phyloP scores from a whole-genome alignment of 2,888 invertebrate genomes.

The Chymomyza fuscimana region DNA sequence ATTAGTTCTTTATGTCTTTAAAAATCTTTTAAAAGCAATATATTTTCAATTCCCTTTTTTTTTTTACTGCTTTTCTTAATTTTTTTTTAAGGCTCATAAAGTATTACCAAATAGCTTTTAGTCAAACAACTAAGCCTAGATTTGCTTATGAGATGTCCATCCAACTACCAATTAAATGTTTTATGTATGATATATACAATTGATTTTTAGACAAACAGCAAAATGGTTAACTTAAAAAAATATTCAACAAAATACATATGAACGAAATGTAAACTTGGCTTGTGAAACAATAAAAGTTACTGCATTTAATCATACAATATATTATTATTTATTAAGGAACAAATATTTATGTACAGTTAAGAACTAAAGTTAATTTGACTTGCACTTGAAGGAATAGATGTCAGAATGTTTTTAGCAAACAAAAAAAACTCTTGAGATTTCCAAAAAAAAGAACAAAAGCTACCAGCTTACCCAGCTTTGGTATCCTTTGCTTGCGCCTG shows the following conservation, averaged over 20 bases:
- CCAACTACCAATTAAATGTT: background rate
- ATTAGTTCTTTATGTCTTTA: no score
- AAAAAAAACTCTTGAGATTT: conserved; percentile 37
- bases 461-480: conserved; percentile 75
- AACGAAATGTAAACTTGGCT: conserved; percentile 1
- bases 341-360: conserved; percentile 50
- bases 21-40: no score
- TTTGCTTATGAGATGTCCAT: background rate
- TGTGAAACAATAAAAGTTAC: conserved; percentile 48
- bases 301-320: conserved; percentile 42
- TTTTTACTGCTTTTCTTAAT: no score
- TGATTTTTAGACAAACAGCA: background rate
- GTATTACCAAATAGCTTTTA: no score
- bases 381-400: conserved; percentile 22
- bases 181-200: background rate
- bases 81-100: no score
- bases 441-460: conserved; percentile 29
- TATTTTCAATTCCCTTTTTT: no score
- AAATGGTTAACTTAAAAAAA: background rate
- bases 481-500: conserved; percentile 59
- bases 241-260: conserved; percentile 14
- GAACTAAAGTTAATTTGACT: conserved; percentile 53
- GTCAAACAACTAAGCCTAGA: background rate
- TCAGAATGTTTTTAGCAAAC: background rate
- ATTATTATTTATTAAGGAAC: conserved; percentile 70